Conservation (phyloP, 2,113 vertebrate genomes). For the Drymodes brunneopygia region DNA sequence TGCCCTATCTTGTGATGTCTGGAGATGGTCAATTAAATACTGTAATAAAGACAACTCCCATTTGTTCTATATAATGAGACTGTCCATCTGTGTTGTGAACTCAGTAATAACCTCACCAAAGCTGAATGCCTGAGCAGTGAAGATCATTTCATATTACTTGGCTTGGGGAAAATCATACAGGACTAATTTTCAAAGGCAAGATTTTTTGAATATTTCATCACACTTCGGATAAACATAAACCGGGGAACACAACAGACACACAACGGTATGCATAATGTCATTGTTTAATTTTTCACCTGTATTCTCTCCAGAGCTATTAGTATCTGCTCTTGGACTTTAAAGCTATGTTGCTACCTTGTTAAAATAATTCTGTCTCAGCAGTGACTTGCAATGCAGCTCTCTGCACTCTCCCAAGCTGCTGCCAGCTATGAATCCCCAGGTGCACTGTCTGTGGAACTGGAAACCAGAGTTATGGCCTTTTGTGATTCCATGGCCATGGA, state of each 20-base stretch:
- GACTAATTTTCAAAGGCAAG: not conserved
- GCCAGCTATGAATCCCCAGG: not conserved
- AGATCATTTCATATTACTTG: not conserved
- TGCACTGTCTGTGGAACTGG: not conserved
- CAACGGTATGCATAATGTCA: not conserved
- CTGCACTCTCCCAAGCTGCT: not conserved
- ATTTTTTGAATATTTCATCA: not conserved
- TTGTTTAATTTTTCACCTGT: not conserved
- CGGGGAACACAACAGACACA: not conserved
- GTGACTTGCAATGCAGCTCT: not conserved
- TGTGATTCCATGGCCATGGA: not conserved
- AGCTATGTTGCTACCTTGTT: not conserved
- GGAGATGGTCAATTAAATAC: constrained; percentile 21
- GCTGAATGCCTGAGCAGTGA: not conserved
- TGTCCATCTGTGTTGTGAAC: not conserved
- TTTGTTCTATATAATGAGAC: not conserved
- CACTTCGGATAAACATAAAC: not conserved
- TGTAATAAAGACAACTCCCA: constrained; percentile 26
- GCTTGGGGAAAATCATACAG: not conserved
- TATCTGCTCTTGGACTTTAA: not conserved
- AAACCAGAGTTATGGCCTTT: not conserved
- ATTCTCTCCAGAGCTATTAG: not conserved
- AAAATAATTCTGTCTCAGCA: not conserved
- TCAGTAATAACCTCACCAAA: not conserved
- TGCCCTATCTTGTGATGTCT: not conserved